phyloP scores from a whole-genome alignment of 2,797 vertebrate genomes.

The Calcarius lapponicus region DNA sequence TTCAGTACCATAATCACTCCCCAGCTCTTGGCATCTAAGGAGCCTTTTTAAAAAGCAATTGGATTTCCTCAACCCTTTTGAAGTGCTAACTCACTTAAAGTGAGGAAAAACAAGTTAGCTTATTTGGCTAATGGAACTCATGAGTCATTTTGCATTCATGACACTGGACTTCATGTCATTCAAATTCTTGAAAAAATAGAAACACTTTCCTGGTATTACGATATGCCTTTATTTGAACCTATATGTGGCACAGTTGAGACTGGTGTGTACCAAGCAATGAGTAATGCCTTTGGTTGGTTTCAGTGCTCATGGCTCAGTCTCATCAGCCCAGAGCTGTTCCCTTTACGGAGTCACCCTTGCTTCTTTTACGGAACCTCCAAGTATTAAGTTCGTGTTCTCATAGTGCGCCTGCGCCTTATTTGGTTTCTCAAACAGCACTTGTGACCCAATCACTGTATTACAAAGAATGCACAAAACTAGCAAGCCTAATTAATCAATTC shows the following conservation, averaged over 20 bases:
- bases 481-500: neutral
- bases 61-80: neutral
- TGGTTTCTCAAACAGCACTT: neutral
- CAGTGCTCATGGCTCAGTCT: neutral
- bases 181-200: neutral
- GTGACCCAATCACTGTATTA: neutral
- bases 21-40: fast-evolving
- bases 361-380: neutral
- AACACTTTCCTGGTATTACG: neutral
- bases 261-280: neutral
- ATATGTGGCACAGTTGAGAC: neutral
- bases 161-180: neutral
- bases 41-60: neutral
- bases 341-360: neutral
- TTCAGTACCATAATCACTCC: neutral
- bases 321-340: neutral
- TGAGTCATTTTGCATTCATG: neutral
- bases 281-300: neutral
- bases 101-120: neutral
- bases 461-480: neutral
- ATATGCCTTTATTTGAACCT: neutral
- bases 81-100: neutral
- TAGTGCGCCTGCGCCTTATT: neutral
- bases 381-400: neutral
- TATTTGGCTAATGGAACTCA: neutral